These are phyloP conservation scores for Eudemis profundana DNA, from an alignment of 2,888 invertebrate genomes.

Conservation along the genomic window DNA sequence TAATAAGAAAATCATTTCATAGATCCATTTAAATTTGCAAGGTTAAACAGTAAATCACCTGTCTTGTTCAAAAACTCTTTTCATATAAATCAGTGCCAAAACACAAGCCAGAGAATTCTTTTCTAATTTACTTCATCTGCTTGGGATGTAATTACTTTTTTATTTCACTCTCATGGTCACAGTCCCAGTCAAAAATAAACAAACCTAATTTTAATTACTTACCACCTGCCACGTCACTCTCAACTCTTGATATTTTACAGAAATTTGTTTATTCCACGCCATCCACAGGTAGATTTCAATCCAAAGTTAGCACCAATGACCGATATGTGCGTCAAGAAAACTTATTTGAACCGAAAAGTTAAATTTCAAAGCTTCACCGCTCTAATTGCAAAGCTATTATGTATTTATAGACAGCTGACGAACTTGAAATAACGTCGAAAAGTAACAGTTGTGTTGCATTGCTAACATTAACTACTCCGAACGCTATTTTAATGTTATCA, in stretches of 20 bases:
- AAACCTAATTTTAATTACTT: conserved; percentile 3
- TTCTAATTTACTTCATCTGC: conserved; percentile 35
- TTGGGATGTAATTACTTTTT: conserved; percentile 32
- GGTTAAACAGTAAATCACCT: conserved; percentile 12
- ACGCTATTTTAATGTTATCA: too few relatives aligned
- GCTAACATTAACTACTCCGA: too few relatives aligned
- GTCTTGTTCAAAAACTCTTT: conserved; percentile 25
- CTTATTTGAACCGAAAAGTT: too few relatives aligned
- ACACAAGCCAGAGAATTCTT: conserved; percentile 31
- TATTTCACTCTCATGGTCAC: conserved; percentile 20
- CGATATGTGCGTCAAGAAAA: too few relatives aligned
- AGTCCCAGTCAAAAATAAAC: conserved; percentile 8
- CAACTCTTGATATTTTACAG: too few relatives aligned
- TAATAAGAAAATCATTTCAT: background rate
- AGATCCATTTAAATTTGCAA: conserved; percentile 22
- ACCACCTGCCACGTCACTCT: background rate
- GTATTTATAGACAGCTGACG: too few relatives aligned
- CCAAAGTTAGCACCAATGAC: too few relatives aligned
- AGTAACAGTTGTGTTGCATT: too few relatives aligned
- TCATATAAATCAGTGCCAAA: conserved; percentile 41
- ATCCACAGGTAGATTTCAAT: background rate
- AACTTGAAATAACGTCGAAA: too few relatives aligned
- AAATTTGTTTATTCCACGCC: background rate
- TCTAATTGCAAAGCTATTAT: too few relatives aligned
- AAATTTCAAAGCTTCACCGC: too few relatives aligned